Conservation (phyloP, 2,113 vertebrate genomes). For the Percina caprodes region DNA sequence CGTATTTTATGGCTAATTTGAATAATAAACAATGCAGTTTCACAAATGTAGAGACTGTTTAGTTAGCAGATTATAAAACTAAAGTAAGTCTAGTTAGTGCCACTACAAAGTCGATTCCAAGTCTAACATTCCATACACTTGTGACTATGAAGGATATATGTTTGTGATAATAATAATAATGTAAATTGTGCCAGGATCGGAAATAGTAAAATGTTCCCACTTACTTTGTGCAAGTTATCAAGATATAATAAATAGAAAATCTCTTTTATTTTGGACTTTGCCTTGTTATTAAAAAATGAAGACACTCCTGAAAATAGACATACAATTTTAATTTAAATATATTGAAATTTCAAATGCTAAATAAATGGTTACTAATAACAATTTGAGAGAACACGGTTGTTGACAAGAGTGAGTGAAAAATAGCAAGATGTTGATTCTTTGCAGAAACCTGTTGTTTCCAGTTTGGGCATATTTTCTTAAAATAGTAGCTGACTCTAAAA, state of each 20-base stretch:
- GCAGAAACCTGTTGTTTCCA: conserved; percentile 1
- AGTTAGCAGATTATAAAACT: background rate
- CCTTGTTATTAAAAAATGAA: conserved; percentile 38
- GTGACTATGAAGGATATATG: conserved; percentile 4
- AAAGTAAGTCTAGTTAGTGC: background rate
- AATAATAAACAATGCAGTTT: background rate
- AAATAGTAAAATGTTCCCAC: background rate
- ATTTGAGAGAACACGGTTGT: background rate
- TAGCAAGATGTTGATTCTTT: conserved; percentile 4
- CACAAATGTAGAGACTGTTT: background rate
- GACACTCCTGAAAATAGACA: conserved; percentile 13
- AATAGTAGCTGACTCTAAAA: background rate
- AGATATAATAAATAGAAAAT: conserved; percentile 58
- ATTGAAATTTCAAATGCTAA: conserved; percentile 30
- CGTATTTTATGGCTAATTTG: background rate
- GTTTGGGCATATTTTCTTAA: background rate
- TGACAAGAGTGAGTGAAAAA: background rate
- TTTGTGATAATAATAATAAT: background rate
- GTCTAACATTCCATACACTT: background rate
- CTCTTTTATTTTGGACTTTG: conserved; percentile 40
- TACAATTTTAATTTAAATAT: conserved; percentile 23
- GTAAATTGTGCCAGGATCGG: background rate
- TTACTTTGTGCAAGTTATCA: conserved; percentile 1
- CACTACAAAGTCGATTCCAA: background rate
- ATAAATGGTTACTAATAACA: conserved; percentile 17